These are phyloP conservation scores for Speoplatyrhinus poulsoni DNA, from an alignment of 2,113 vertebrate species.

Conservation along the genomic window DNA sequence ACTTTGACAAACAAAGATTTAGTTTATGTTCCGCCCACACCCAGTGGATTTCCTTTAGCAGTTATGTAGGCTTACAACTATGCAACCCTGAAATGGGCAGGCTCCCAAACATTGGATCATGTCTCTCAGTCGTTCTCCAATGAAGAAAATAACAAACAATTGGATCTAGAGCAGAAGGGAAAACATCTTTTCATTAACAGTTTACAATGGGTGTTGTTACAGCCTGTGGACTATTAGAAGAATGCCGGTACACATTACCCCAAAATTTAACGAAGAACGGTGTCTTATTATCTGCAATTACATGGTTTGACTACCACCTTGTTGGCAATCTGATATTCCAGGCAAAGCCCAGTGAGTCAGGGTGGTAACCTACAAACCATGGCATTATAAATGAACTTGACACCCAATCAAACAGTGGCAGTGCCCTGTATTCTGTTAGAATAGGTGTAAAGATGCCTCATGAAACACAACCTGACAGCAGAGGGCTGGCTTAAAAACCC, in stretches of 20 bases:
- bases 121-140: constrained; percentile 13
- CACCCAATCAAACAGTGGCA: constrained; percentile 14
- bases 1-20: constrained; percentile 12
- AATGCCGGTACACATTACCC: constrained; percentile 11
- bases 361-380: constrained; percentile 9
- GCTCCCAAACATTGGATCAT: constrained; percentile 52
- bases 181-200: constrained; percentile 34
- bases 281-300: neutral
- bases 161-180: constrained; percentile 16
- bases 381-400: neutral
- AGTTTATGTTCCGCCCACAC: constrained; percentile 27
- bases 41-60: constrained; percentile 43
- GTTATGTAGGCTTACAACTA: constrained; percentile 53
- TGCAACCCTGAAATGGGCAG: constrained; percentile 49
- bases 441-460: neutral
- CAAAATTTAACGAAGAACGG: neutral
- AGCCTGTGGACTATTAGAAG: neutral
- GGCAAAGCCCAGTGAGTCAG: too few species aligned
- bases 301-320: constrained; percentile 20
- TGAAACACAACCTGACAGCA: constrained; percentile 20
- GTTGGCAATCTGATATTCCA: neutral
- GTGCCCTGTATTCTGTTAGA: constrained; percentile 5
- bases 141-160: constrained; percentile 52
- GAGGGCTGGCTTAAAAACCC: neutral
- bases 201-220: constrained; percentile 24